Conservation (phyloP, 2,888 invertebrate genomes). For the Nomada goodeniana region DNA sequence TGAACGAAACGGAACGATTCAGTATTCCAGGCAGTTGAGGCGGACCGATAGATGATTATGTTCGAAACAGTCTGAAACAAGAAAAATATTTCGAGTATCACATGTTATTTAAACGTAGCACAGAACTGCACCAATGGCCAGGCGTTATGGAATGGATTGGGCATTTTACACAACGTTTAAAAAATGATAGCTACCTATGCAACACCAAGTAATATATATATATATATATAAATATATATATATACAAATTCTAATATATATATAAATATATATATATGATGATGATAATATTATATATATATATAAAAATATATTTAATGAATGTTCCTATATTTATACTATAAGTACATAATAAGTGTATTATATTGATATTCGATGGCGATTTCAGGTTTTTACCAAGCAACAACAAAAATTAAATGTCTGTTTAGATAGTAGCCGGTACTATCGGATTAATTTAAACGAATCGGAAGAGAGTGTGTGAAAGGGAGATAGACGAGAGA, state of each 20-base stretch:
- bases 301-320: conserved; percentile 83
- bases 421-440: conserved; percentile 78
- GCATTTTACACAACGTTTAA: conserved; percentile 81
- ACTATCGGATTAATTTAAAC: conserved; percentile 65
- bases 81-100: conserved; percentile 1
- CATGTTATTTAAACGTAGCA: background rate
- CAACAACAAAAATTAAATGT: conserved; percentile 74
- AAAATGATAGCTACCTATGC: conserved; percentile 78
- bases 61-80: background rate
- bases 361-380: conserved; percentile 83
- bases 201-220: conserved; percentile 82
- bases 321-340: conserved; percentile 85
- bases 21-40: conserved; percentile 22
- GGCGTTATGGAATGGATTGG: conserved; percentile 79
- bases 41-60: conserved; percentile 26
- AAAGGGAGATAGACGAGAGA: conserved; percentile 35
- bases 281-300: conserved; percentile 78
- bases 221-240: conserved; percentile 69
- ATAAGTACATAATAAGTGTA: conserved; percentile 82
- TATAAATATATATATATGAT: conserved; percentile 74
- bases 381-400: conserved; percentile 83
- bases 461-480: conserved; percentile 66
- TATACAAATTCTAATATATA: conserved; percentile 68
- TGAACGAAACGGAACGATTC: background rate
- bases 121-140: conserved; percentile 55